phyloP scores from a whole-genome alignment of 1,140 invertebrate species.

The Papilio helenus region DNA sequence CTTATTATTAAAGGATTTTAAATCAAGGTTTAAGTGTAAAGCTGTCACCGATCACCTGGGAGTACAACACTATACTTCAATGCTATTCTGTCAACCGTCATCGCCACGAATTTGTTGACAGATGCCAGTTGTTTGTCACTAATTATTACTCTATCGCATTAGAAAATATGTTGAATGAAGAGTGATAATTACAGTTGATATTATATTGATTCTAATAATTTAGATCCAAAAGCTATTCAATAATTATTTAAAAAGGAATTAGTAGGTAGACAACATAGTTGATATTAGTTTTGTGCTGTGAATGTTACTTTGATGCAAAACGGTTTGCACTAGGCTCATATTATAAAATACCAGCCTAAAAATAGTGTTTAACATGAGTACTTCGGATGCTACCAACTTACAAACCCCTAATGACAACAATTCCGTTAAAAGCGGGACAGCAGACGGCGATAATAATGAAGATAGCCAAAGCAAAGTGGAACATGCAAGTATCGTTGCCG shows the following conservation, averaged over 20 bases:
- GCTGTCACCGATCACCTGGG: too few species aligned
- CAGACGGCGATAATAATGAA: conserved; percentile 28
- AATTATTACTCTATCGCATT: too few species aligned
- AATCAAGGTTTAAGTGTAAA: too few species aligned
- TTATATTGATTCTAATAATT: too few species aligned
- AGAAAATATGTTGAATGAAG: too few species aligned
- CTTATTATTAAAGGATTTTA: neutral
- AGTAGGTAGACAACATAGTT: neutral
- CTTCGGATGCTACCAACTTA: conserved; percentile 1
- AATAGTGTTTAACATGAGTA: conserved; percentile 41
- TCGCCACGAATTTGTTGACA: too few species aligned
- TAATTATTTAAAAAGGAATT: too few species aligned
- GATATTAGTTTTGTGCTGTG: neutral
- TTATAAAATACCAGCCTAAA: neutral
- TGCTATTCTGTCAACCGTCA: too few species aligned
- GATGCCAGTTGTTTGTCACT: too few species aligned
- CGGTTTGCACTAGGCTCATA: neutral
- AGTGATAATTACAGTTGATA: too few species aligned
- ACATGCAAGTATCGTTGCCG: conserved; percentile 87
- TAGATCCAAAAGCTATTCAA: too few species aligned
- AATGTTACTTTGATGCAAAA: neutral
- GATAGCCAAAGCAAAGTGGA: conserved; percentile 48
- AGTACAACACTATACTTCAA: too few species aligned
- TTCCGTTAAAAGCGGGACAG: conserved; percentile 8
- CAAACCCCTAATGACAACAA: conserved; percentile 20